Conservation (phyloP, 2,113 vertebrate genomes). For the Ranitomeya variabilis region DNA sequence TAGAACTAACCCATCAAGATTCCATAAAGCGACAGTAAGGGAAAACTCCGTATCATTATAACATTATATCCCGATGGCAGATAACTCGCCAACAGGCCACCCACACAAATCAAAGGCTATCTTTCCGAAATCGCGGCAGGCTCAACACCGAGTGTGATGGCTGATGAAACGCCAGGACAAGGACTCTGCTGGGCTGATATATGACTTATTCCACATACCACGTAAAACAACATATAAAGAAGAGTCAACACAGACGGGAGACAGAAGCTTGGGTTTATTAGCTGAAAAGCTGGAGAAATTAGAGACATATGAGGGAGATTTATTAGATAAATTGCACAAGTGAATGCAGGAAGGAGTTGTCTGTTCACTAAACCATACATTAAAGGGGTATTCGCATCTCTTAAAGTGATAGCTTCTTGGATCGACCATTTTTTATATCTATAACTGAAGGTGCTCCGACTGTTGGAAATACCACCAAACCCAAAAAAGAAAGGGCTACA, state of each 20-base stretch:
- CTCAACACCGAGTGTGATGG: not conserved
- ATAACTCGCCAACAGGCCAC: not conserved
- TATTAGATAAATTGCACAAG: not conserved
- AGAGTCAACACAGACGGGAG: not conserved
- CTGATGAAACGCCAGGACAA: not conserved
- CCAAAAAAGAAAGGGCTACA: too few species aligned
- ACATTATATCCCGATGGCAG: not conserved
- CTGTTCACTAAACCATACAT: too few species aligned
- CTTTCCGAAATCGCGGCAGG: not conserved
- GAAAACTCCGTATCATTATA: not conserved
- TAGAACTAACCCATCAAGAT: not conserved
- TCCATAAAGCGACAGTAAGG: not conserved
- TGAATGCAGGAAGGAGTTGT: not conserved
- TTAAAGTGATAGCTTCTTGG: too few species aligned
- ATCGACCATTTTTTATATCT: too few species aligned
- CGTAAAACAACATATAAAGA: not conserved
- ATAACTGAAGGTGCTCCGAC: too few species aligned
- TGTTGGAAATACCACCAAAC: too few species aligned
- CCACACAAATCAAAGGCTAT: slow-evolving; percentile 17
- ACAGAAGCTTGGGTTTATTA: not conserved
- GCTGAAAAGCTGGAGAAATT: not conserved
- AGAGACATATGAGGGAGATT: not conserved
- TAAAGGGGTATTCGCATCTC: too few species aligned
- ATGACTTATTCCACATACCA: slow-evolving; percentile 17
- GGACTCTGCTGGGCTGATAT: not conserved